A percentile compares a stretch with the other conserved stretches of the same genome.
phyloP scores from a whole-genome alignment of 2,888 invertebrate genomes.

The Oscheius onirici region DNA sequence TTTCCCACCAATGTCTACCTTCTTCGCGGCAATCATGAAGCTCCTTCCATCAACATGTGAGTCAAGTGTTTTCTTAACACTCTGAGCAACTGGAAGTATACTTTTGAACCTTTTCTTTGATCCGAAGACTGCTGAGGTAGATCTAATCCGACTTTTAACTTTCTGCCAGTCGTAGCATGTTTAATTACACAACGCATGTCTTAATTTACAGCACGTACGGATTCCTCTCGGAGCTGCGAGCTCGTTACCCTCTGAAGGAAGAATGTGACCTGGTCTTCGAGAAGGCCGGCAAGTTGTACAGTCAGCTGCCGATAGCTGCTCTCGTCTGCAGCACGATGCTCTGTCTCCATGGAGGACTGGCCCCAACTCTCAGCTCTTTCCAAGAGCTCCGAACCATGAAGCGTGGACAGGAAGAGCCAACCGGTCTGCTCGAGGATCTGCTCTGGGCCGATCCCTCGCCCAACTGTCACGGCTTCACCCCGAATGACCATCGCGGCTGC shows the following conservation, averaged over 20 bases:
- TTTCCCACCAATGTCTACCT: slow-evolving; percentile 42
- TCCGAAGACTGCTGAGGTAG: too few relatives aligned
- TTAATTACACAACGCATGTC: not conserved
- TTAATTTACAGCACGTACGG: slow-evolving; percentile 51
- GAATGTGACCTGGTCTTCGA: slow-evolving; percentile 13
- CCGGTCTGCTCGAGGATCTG: slow-evolving; percentile 43
- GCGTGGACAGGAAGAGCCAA: slow-evolving; percentile 17
- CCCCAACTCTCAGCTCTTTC: slow-evolving; percentile 44
- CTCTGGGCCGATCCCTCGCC: slow-evolving; percentile 51
- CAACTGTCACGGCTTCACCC: slow-evolving; percentile 8
- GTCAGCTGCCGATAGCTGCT: slow-evolving; percentile 54
- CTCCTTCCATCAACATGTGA: slow-evolving; percentile 10
- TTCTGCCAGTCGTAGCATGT: too few relatives aligned
- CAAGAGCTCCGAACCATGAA: slow-evolving; percentile 6
- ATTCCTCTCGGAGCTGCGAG: slow-evolving; percentile 49
- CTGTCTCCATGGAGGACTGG: slow-evolving; percentile 62
- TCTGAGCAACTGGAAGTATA: too few relatives aligned
- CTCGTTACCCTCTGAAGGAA: slow-evolving; percentile 40
- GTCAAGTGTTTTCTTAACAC: not conserved
- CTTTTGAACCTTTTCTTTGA: too few relatives aligned
- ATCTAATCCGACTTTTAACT: too few relatives aligned
- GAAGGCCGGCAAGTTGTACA: slow-evolving; percentile 40
- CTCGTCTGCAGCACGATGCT: slow-evolving; percentile 51
- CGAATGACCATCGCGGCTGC: slow-evolving; percentile 24
- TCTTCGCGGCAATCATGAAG: slow-evolving; percentile 61